phyloP scores from a whole-genome alignment of 2,888 invertebrate species.

The Apoderus coryli region DNA sequence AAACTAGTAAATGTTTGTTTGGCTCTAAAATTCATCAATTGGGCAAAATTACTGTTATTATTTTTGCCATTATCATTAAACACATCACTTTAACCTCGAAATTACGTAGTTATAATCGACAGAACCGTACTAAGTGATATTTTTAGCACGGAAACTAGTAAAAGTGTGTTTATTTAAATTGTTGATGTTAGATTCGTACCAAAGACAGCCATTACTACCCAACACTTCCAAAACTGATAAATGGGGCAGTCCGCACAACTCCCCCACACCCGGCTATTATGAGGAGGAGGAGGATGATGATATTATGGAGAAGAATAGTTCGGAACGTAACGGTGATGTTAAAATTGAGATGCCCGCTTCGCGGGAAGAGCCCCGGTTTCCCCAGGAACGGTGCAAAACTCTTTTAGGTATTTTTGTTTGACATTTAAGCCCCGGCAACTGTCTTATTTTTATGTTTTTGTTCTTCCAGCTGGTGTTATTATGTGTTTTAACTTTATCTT shows the following conservation, averaged over 20 bases:
- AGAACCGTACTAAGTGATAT: no score
- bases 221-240: constrained; percentile 35
- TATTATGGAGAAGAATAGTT: constrained; percentile 28
- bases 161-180: no score
- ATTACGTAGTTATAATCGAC: no score
- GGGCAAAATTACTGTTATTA: no score
- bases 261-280: constrained; percentile 31
- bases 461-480: constrained; percentile 43
- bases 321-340: constrained; percentile 37
- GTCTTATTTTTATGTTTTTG: no score
- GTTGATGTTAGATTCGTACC: constrained; percentile 45
- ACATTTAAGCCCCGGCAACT: no score
- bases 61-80: no score
- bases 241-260: constrained; percentile 26
- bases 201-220: constrained; percentile 43
- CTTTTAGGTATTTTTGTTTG: constrained; percentile 42
- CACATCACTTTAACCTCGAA: no score
- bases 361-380: constrained; percentile 62
- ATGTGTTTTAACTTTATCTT: constrained; percentile 47
- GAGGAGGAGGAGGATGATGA: constrained; percentile 36
- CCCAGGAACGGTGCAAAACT: constrained; percentile 77
- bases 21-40: no score
- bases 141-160: no score
- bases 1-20: no score
- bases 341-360: constrained; percentile 50